Conservation (phyloP, 2,113 vertebrate genomes). For the Gobiocypris rarus region DNA sequence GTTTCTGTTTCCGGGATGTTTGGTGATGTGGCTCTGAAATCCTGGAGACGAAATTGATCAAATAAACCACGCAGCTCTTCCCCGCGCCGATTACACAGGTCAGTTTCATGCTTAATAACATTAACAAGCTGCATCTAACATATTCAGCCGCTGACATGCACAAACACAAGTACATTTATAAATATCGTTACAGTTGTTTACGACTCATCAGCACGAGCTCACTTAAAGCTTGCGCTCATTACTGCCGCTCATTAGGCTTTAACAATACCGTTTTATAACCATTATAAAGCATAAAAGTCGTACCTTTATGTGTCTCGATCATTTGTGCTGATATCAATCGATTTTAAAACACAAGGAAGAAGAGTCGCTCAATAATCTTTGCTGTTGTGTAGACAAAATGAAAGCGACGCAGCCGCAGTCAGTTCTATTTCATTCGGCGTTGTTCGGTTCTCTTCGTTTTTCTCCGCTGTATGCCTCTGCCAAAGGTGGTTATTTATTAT, state of each 20-base stretch:
- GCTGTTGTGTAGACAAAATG: slow-evolving; percentile 57
- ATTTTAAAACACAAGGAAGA: slow-evolving; percentile 7
- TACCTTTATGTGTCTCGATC: slow-evolving; percentile 29
- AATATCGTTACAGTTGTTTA: slow-evolving; percentile 48
- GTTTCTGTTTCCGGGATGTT: slow-evolving; percentile 78
- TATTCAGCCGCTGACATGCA: not conserved
- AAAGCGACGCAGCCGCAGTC: slow-evolving; percentile 73
- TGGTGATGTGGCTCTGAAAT: slow-evolving; percentile 81
- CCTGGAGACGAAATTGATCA: slow-evolving; percentile 68
- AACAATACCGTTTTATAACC: not conserved
- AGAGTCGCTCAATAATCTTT: slow-evolving; percentile 62
- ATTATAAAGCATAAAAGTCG: not conserved
- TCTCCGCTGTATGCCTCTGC: not conserved
- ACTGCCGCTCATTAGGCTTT: not conserved
- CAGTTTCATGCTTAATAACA: slow-evolving; percentile 46
- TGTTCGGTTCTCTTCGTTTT: slow-evolving; percentile 61
- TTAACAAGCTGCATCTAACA: not conserved
- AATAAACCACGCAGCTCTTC: slow-evolving; percentile 62
- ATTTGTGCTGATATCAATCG: not conserved
- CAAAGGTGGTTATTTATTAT: not conserved
- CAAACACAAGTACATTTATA: not conserved
- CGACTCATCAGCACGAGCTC: slow-evolving; percentile 49
- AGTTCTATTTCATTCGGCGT: slow-evolving; percentile 51
- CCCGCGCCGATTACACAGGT: slow-evolving; percentile 66
- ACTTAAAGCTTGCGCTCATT: not conserved